These are phyloP conservation scores for Chloroceryle aenea DNA, from an alignment of 2,113 vertebrate species.

Conservation along the genomic window DNA sequence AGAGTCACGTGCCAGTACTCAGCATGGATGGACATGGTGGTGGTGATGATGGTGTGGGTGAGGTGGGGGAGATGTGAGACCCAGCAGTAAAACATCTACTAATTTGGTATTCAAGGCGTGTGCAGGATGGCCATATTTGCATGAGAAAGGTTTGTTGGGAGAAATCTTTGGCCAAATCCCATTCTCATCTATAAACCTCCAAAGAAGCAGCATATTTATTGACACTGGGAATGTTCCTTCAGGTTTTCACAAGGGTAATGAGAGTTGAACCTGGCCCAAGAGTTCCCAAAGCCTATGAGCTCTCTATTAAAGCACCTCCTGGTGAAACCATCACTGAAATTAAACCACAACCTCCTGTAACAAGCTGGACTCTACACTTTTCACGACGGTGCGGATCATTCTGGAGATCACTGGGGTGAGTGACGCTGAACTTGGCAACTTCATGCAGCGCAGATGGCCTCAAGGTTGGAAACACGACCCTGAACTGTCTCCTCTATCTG, in stretches of 20 bases:
- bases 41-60: too few relatives aligned
- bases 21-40: accelerated
- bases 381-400: neutral
- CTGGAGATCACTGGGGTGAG: neutral
- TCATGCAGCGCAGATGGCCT: neutral
- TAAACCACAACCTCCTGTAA: neutral
- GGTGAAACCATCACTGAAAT: neutral
- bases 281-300: neutral
- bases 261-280: neutral
- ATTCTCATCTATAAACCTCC: neutral
- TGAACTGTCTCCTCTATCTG: neutral
- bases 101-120: neutral
- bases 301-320: neutral
- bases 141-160: neutral
- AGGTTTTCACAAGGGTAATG: neutral
- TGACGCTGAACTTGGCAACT: neutral
- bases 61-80: neutral
- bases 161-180: neutral
- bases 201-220: neutral
- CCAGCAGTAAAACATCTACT: neutral
- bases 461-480: neutral
- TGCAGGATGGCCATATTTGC: neutral
- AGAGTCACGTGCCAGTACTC: accelerated
- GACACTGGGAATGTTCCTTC: accelerated
- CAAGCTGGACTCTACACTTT: neutral